phyloP scores from a whole-genome alignment of 2,797 vertebrate species.

The Leucoraja ocellata region DNA sequence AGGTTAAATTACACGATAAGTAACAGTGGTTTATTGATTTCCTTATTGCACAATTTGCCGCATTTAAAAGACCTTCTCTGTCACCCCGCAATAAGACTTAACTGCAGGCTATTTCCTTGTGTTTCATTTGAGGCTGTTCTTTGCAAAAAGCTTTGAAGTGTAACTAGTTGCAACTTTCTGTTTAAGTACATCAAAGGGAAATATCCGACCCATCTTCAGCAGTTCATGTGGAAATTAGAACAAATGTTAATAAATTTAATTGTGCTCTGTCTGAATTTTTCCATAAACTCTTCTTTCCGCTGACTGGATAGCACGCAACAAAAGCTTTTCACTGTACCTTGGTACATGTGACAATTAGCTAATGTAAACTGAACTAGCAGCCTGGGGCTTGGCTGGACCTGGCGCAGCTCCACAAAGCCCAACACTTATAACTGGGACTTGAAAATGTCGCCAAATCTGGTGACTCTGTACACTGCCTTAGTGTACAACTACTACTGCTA shows the following conservation, averaged over 20 bases:
- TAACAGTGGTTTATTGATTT: conserved; percentile 64
- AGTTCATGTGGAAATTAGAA: conserved; percentile 35
- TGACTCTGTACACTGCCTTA: too few relatives aligned
- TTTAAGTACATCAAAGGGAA: conserved; percentile 70
- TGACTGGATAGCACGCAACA: too few relatives aligned
- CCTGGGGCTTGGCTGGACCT: too few relatives aligned
- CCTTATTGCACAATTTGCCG: conserved; percentile 56
- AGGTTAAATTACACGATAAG: conserved; percentile 67
- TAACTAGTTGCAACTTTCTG: conserved; percentile 74
- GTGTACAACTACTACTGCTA: too few relatives aligned
- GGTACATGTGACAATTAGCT: too few relatives aligned
- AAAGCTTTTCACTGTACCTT: too few relatives aligned
- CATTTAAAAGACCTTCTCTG: conserved; percentile 57
- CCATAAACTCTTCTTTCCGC: conserved; percentile 13
- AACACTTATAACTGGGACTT: too few relatives aligned
- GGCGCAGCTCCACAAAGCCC: too few relatives aligned
- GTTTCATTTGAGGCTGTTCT: conserved; percentile 67
- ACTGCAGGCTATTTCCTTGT: conserved; percentile 65
- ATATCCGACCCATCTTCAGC: conserved; percentile 61
- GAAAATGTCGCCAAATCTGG: too few relatives aligned
- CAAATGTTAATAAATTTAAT: conserved; percentile 23
- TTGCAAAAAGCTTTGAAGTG: conserved; percentile 79
- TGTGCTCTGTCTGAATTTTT: not conserved
- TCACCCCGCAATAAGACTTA: conserved; percentile 55
- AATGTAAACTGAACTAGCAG: too few relatives aligned